Evolutionary conservation across 2,797 vertebrate species (phyloP), one percentile per base, ranked within the genome.

Genomic region (Paedocypris micromegethes): DNA sequence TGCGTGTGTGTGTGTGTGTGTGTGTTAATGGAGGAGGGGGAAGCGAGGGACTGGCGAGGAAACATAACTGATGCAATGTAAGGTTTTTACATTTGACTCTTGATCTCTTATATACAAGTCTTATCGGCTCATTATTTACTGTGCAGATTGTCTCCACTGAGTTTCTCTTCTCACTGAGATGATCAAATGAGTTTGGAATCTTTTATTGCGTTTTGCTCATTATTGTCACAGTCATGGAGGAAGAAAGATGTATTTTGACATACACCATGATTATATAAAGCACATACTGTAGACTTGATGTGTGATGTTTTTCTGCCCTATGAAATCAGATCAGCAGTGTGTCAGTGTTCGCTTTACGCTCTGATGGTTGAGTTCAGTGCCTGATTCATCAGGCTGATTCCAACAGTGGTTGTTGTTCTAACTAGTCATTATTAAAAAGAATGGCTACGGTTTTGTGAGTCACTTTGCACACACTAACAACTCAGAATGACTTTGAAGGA

Each of bases 111-210:
- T 65, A 48, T 59, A 41, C 66, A 72, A 63, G 61, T 64, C 54
- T 73, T 48, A 77, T 72, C 70, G 72, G 64, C 64, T 74, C 60
- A 68, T 76, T 76, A 79, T 75, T 72, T 74, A 73, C 59, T 77
- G 58, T 64, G 67, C 66, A 72, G 67, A 75, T 71, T 73, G 72
- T 65, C 48, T 70, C 57, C 9, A 39, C 53, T 59, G 38, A 40
- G 44, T 47, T 68, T 70, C 64, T 63, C 40, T 54, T 69, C 61
- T 74, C 66, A 56, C 53, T n/a, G 59, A 54, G 42, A 70, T 66
- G 73, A 77, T 77, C 68, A 77, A 77, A 76, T 45, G 47, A 65
- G 54, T 55, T 76, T 74, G 72, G 50, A 63, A 49, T 54, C 64
- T 66, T 80, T 76, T 58, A 74, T 68, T 75, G 56, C 57, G 66